phyloP scores from a whole-genome alignment of 2,797 vertebrate species.

The Euphonia xanthogaster region DNA sequence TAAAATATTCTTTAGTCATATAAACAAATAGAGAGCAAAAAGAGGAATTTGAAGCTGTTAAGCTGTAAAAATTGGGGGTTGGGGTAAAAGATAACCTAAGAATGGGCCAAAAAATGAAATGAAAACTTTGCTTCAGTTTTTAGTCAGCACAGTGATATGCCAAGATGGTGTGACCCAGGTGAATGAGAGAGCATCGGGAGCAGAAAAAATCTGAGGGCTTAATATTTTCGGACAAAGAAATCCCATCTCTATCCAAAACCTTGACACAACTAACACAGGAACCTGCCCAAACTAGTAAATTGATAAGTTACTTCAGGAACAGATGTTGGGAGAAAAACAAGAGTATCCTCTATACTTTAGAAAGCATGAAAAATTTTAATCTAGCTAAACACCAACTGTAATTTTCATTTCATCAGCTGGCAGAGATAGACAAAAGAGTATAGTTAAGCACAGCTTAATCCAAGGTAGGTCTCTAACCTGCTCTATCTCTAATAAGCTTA shows the following conservation, averaged over 20 bases:
- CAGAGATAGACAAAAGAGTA: neutral
- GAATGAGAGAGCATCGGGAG: neutral
- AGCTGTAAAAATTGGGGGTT: neutral
- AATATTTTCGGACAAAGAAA: neutral
- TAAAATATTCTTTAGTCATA: slow-evolving; percentile 26
- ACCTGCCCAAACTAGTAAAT: neutral
- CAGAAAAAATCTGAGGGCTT: neutral
- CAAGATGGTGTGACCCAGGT: neutral
- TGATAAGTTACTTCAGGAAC: neutral
- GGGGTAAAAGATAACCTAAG: neutral
- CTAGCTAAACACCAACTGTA: neutral
- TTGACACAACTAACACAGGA: neutral
- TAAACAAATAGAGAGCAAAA: neutral
- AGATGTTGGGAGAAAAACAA: neutral
- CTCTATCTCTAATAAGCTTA: neutral
- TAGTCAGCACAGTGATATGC: neutral
- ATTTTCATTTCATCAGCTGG: neutral
- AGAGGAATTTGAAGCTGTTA: neutral
- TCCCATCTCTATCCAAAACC: neutral
- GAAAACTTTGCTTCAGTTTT: neutral
- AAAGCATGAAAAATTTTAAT: neutral
- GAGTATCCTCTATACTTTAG: neutral
- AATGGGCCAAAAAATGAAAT: neutral
- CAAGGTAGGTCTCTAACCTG: neutral
- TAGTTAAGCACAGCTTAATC: neutral